These are phyloP conservation scores for Ophiodon elongatus DNA, from an alignment of 2,113 vertebrate genomes.

Conservation along the genomic window DNA sequence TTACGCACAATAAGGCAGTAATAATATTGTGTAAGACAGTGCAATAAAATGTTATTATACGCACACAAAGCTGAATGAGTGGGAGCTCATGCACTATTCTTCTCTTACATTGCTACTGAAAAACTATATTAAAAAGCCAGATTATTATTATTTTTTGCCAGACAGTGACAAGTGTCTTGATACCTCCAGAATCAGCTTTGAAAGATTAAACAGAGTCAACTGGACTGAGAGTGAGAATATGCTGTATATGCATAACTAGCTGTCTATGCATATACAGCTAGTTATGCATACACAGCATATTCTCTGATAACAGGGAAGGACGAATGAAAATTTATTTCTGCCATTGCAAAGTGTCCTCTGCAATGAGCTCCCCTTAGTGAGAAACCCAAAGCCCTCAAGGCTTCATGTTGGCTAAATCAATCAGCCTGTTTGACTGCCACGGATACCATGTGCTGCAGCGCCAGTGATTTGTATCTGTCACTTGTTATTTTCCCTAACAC, in stretches of 20 bases:
- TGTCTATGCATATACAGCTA: too few species aligned
- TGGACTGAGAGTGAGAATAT: not conserved
- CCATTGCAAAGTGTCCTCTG: conserved; percentile 14
- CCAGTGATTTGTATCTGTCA: conserved; percentile 68
- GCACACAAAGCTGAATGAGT: not conserved
- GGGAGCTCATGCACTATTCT: not conserved
- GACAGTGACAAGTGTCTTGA: not conserved
- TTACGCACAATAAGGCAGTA: not conserved
- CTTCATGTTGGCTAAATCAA: conserved; percentile 55
- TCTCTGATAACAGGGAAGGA: not conserved
- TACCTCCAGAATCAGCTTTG: not conserved
- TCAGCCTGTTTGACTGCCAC: conserved; percentile 33
- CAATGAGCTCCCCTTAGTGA: conserved; percentile 4
- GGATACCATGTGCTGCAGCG: conserved; percentile 25
- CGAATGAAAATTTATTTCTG: conserved; percentile 5
- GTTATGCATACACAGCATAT: too few species aligned
- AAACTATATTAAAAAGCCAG: not conserved
- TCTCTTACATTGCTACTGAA: not conserved
- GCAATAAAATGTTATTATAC: not conserved
- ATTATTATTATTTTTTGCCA: not conserved
- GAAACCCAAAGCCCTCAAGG: conserved; percentile 39
- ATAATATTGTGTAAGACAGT: not conserved
- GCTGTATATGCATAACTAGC: not conserved
- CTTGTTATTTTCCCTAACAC: conserved; percentile 64
- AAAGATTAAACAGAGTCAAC: not conserved